phyloP scores from a whole-genome alignment of 2,888 invertebrate species.

The Eremobia ochroleuca region DNA sequence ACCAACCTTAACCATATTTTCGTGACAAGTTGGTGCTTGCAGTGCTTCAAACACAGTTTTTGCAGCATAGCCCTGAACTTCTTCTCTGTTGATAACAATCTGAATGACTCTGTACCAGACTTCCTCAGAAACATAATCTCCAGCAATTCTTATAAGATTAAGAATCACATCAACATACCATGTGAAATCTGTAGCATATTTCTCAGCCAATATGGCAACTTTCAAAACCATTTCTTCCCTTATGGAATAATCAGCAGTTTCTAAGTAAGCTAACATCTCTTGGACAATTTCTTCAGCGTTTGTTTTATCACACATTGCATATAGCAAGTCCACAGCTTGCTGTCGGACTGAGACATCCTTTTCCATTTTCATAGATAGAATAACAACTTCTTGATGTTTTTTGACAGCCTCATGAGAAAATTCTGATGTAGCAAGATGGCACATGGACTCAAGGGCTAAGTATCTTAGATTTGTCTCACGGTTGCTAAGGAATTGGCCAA shows the following conservation, averaged over 20 bases:
- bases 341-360: conserved; percentile 99
- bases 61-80: conserved; percentile 99
- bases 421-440: conserved; percentile 99
- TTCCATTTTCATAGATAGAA: conserved; percentile 99
- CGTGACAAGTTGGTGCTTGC: conserved; percentile 99
- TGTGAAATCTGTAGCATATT: conserved; percentile 99
- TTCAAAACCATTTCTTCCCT: conserved; percentile 99
- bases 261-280: conserved; percentile 99
- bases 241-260: conserved; percentile 99
- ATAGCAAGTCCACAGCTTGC: conserved; percentile 99
- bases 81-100: conserved; percentile 99
- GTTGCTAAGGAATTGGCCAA: conserved; percentile 99
- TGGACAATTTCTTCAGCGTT: conserved; percentile 99
- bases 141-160: conserved; percentile 99
- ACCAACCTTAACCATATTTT: conserved; percentile 99
- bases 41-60: conserved; percentile 99
- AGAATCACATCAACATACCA: conserved; percentile 99
- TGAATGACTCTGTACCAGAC: conserved; percentile 99
- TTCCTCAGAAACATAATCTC: conserved; percentile 99
- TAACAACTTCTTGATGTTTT: conserved; percentile 99
- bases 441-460: conserved; percentile 99
- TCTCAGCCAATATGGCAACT: conserved; percentile 99
- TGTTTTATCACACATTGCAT: conserved; percentile 99
- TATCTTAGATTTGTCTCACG: conserved; percentile 99
- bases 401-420: conserved; percentile 99